Evolutionary conservation across 2,888 invertebrate genomes (phyloP), one percentile per base, ranked within the genome.

Genomic region (Notodonta ziczac): DNA sequence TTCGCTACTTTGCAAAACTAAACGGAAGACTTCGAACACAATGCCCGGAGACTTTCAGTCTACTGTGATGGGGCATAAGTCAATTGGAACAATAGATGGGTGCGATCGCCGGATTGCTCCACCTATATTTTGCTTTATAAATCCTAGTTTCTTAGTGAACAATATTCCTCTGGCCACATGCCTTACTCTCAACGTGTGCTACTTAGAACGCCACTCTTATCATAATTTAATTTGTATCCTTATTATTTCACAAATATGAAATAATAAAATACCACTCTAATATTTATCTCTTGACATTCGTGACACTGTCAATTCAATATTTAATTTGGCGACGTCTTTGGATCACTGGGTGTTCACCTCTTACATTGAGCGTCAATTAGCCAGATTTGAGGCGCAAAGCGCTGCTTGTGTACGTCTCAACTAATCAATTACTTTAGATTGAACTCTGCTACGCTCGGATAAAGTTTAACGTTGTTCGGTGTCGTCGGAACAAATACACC

Each of bases 11-110:
- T 61, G 62, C 61, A 61, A 62, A 74, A 70, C 63, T 74, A 65
- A 62, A 65, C 77, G 79, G 81, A 81, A 82, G 77, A 74, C 61
- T 51, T 62, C 72, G 69, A 82, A 84, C 61, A 87, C 85, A 87
- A 88, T 87, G 79, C 78, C 79, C 82, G 80, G 79, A 78, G 82
- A 85, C 83, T 85, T 87, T 84, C 69, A 81, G 73, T 74, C 72
- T 75, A 77, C 70, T 78, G 73, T 73, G 71, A 85, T 82, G 79
- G 80, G 78, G 78, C 81, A 87, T 87, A 86, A 85, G 82, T 87
- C 83, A 85, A 81, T 81, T 77, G 79, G 78, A 89, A 92, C 91
- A 91, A 90, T 91, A 73, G 87, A 78, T 84, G 89, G 90, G 88
- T 77, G 88, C 75, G 90, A 85, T 83, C 80, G 73, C 68, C 54